These are phyloP conservation scores for Monarcha castaneiventris DNA, from an alignment of 2,113 vertebrate genomes.

Conservation along the genomic window DNA sequence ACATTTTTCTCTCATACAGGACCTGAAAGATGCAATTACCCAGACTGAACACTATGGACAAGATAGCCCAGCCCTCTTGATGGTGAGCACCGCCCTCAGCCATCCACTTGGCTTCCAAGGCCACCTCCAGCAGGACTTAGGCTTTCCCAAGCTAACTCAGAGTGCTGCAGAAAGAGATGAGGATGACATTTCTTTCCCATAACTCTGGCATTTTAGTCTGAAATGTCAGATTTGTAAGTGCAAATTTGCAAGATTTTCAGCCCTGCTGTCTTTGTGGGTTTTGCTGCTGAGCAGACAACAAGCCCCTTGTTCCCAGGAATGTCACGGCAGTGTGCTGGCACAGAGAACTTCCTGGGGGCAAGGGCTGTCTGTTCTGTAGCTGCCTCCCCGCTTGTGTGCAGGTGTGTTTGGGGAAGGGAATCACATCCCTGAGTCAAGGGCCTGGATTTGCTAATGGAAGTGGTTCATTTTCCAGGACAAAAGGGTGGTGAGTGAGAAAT, in stretches of 20 bases:
- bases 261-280: conserved; percentile 1
- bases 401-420: conserved; percentile 35
- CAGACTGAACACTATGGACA: conserved; percentile 68
- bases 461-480: conserved; percentile 77
- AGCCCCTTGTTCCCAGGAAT: conserved; percentile 36
- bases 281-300: conserved; percentile 40
- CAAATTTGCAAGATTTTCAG: no score
- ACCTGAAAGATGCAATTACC: conserved; percentile 71
- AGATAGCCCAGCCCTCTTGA: conserved; percentile 60
- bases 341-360: background rate
- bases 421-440: background rate
- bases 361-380: background rate
- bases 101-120: conserved; percentile 36
- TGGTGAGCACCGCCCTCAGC: conserved; percentile 55
- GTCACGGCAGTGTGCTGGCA: background rate
- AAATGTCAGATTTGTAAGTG: conserved; percentile 67
- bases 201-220: conserved; percentile 52
- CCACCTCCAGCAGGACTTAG: conserved; percentile 18
- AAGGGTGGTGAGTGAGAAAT: conserved; percentile 86
- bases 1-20: conserved; percentile 64
- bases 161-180: conserved; percentile 11
- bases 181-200: conserved; percentile 16
- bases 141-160: conserved; percentile 5
- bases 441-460: background rate
- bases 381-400: background rate